Evolutionary conservation across 2,113 vertebrate genomes (phyloP), one percentile per base, ranked within the genome.

Genomic region (Cyanoramphus novaezelandiae): DNA sequence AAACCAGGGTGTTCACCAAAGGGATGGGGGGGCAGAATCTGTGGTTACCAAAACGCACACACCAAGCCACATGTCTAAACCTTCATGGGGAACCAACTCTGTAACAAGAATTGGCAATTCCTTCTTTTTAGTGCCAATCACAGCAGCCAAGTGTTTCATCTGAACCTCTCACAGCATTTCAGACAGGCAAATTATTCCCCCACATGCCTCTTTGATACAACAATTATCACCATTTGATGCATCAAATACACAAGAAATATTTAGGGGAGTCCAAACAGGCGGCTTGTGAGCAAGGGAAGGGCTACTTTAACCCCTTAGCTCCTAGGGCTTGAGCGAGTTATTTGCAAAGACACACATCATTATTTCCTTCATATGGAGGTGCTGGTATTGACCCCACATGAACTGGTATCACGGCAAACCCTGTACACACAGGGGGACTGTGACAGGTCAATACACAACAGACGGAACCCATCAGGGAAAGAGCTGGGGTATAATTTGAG

Each of bases 111-210:
- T 2, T 67, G 85, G 79, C 93, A 94, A 82, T 14, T 72, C 85
- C 85, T 86, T 31, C 94, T 88, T 90, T 96, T 37, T 88, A 95
- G 92, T 93, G 94, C 87, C 94, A 93, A 88, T 90, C 93, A 96
- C 50, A 17, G 68, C 79, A 80, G 68, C 87, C 0, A 0, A 67
- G 67, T 1, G 25, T 94, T 95, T 94, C 67, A 91, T 93, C 67
- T 93, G 79, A 52, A 67, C 90, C 67, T 64, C 92, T 96, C 80
- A 2, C 88, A 92, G 92, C 10, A 23, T 82, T 96, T 92, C 88
- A 95, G 86, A 96, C 83, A 90, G 86, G 84, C 82, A 90, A 93
- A 88, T 96, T 83, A 86, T 91, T 94, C 64, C 60, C 75, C 35
- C 64, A 46, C 2, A 9, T 39, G 64, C 46, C 80, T 72, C 64